These are phyloP conservation scores for Aphelocoma californica DNA, from an alignment of 2,797 vertebrate genomes.

Conservation along the genomic window DNA sequence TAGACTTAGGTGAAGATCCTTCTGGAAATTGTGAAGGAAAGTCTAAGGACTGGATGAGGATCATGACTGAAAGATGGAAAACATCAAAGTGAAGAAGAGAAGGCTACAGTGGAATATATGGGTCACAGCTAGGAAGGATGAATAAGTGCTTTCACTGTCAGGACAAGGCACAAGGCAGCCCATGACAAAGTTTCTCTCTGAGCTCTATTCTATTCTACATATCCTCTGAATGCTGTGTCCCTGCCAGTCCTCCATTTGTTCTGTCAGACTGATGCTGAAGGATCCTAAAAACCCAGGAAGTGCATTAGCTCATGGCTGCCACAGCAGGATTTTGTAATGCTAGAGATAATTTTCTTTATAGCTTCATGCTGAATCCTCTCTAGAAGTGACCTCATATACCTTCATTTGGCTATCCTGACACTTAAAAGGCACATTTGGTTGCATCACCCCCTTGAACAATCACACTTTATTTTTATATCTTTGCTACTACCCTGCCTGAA, in stretches of 20 bases:
- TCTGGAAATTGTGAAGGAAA: not conserved
- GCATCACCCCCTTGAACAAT: not conserved
- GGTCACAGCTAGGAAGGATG: not conserved
- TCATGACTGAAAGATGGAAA: not conserved
- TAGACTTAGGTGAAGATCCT: not conserved
- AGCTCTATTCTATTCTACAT: not conserved
- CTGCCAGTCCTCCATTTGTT: not conserved
- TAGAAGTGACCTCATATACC: not conserved
- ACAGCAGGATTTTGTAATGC: not conserved
- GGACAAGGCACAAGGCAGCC: not conserved
- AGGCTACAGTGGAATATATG: not conserved
- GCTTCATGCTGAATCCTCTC: not conserved
- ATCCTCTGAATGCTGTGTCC: not conserved
- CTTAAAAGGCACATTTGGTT: not conserved
- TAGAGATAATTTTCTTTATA: not conserved
- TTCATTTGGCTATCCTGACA: not conserved
- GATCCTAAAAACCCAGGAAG: not conserved
- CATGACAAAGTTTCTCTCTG: not conserved
- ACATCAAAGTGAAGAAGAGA: not conserved
- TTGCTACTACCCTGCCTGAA: conserved; percentile 24
- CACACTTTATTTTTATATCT: not conserved
- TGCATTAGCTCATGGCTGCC: not conserved
- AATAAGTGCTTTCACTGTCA: not conserved
- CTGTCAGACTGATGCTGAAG: not conserved
- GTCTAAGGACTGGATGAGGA: not conserved